A percentile compares a stretch with the other conserved stretches of the same genome.
phyloP scores from a whole-genome alignment of 1,140 invertebrate genomes.

The Archivesica marissinica region DNA sequence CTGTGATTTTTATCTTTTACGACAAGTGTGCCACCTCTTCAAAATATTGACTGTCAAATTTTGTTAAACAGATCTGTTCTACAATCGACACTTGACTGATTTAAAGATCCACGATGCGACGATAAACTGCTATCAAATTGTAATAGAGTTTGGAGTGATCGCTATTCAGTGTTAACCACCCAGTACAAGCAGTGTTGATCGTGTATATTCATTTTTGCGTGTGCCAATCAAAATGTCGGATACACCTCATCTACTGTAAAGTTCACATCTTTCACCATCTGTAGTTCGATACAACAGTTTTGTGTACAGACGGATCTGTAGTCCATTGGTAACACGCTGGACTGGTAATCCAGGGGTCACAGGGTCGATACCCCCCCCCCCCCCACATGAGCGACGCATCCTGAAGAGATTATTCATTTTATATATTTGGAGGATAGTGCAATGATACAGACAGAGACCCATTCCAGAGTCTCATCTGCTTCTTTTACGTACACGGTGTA shows the following conservation, averaged over 20 bases:
- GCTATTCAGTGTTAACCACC: not conserved
- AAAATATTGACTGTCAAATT: slow-evolving; percentile 44
- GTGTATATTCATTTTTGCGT: slow-evolving; percentile 1
- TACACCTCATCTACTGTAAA: not conserved
- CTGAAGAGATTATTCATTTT: too few species aligned
- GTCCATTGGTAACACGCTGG: too few species aligned
- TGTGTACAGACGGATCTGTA: not conserved
- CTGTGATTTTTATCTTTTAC: slow-evolving; percentile 1
- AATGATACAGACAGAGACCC: too few species aligned
- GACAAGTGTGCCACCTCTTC: slow-evolving; percentile 40
- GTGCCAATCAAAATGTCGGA: not conserved
- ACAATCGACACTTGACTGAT: slow-evolving; percentile 47
- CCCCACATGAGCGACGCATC: too few species aligned
- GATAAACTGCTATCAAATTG: slow-evolving; percentile 41
- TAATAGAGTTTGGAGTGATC: not conserved
- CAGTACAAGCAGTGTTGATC: not conserved
- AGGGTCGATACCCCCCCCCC: too few species aligned
- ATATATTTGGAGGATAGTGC: too few species aligned
- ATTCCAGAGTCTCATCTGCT: too few species aligned
- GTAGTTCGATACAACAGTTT: too few species aligned
- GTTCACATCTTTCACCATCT: too few species aligned
- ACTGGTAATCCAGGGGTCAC: too few species aligned
- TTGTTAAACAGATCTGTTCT: slow-evolving; percentile 12
- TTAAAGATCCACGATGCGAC: slow-evolving; percentile 46
- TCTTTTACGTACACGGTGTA: too few species aligned